phyloP scores from a whole-genome alignment of 2,888 invertebrate species.

The Trichogramma evanescens region DNA sequence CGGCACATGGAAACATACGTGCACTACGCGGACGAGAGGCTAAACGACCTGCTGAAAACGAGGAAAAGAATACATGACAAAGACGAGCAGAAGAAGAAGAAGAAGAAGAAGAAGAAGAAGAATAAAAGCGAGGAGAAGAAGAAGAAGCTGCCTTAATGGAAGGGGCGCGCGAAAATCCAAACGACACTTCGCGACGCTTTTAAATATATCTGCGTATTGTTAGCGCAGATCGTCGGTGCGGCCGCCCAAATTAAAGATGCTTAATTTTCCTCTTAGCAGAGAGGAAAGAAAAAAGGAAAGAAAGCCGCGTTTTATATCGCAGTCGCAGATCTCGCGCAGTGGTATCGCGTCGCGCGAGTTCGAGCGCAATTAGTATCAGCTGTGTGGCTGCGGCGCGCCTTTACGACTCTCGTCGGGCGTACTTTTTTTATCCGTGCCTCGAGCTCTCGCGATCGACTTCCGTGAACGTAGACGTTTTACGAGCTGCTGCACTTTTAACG shows the following conservation, averaged over 20 bases:
- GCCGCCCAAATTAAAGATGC: conserved; percentile 41
- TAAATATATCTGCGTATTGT: conserved; percentile 39
- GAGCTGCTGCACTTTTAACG: too few relatives aligned
- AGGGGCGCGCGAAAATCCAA: conserved; percentile 28
- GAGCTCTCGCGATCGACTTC: too few relatives aligned
- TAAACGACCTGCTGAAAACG: too few relatives aligned
- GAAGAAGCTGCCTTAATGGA: conserved; percentile 15
- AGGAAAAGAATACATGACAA: too few relatives aligned
- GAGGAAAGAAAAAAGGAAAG: too few relatives aligned
- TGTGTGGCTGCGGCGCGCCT: not conserved
- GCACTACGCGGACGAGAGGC: too few relatives aligned
- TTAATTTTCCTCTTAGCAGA: conserved; percentile 35
- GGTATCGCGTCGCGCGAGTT: conserved; percentile 15
- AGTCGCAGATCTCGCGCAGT: too few relatives aligned
- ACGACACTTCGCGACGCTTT: conserved; percentile 31
- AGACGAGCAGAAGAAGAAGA: not conserved
- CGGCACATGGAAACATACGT: too few relatives aligned
- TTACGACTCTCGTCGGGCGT: not conserved
- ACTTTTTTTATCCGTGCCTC: too few relatives aligned
- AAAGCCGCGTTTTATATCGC: too few relatives aligned
- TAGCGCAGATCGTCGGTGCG: conserved; percentile 19
- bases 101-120: not conserved
- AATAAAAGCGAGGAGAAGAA: not conserved
- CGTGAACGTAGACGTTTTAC: too few relatives aligned
- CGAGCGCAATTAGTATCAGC: conserved; percentile 17